Evolutionary conservation across 2,113 vertebrate species (phyloP).

Genomic region (Azemiops feae): DNA sequence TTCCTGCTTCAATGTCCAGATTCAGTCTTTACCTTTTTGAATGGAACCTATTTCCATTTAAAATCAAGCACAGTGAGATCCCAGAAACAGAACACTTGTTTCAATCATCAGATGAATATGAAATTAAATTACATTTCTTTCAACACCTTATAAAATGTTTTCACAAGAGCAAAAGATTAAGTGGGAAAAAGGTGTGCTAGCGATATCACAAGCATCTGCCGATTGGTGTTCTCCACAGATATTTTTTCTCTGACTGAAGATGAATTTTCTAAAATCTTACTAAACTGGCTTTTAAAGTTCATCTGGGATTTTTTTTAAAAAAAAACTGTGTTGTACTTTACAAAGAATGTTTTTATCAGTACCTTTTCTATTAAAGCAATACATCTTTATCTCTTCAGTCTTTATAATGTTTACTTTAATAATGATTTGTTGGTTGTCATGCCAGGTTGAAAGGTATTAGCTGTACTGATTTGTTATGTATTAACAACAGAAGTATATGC

Average conservation of each 20-base stretch:
- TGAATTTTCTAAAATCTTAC: background rate
- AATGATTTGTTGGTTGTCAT: background rate
- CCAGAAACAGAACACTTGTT: background rate
- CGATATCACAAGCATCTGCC: background rate
- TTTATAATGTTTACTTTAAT: background rate
- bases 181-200: background rate
- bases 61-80: background rate
- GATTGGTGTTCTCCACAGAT: background rate
- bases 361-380: background rate
- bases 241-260: background rate
- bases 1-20: background rate
- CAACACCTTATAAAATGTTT: background rate
- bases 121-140: background rate
- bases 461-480: background rate
- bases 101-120: background rate
- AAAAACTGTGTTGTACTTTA: background rate
- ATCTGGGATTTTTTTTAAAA: background rate
- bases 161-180: background rate
- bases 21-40: background rate
- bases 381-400: background rate
- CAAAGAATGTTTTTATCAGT: background rate
- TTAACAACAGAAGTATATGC: fast-evolving
- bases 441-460: background rate
- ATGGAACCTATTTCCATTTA: background rate
- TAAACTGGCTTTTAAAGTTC: background rate